phyloP scores from a whole-genome alignment of 2,888 invertebrate species.

The Formica aserva region DNA sequence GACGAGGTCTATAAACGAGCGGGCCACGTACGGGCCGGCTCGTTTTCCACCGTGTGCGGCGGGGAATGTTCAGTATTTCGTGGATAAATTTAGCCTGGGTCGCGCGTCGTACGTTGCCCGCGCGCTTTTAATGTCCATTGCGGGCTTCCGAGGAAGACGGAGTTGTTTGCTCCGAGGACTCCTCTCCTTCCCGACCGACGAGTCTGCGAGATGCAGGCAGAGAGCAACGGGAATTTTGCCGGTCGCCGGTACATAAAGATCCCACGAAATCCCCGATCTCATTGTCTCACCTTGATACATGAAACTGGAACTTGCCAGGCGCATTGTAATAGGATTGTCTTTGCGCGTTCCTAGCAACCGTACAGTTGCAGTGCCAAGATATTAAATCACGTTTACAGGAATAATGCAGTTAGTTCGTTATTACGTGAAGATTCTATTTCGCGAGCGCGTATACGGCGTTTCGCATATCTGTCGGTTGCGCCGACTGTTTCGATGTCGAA shows the following conservation, averaged over 20 bases:
- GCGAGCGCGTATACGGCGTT: constrained; percentile 25
- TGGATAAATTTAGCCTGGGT: constrained; percentile 76
- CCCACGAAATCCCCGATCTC: constrained; percentile 51
- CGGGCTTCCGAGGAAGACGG: constrained; percentile 72
- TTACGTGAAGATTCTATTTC: constrained; percentile 52
- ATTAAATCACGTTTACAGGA: constrained; percentile 56
- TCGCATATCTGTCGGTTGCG: constrained; percentile 21
- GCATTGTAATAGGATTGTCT: constrained; percentile 55
- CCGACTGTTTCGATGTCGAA: constrained; percentile 42
- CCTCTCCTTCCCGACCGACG: not conserved
- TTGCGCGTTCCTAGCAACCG: constrained; percentile 51
- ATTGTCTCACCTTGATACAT: constrained; percentile 54
- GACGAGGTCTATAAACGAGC: constrained; percentile 46
- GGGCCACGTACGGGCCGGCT: constrained; percentile 11
- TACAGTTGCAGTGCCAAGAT: constrained; percentile 53
- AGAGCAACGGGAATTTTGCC: constrained; percentile 48
- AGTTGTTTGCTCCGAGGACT: constrained; percentile 14
- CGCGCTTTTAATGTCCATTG: constrained; percentile 54
- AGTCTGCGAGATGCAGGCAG: constrained; percentile 27
- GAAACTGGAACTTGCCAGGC: constrained; percentile 55
- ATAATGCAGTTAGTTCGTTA: constrained; percentile 57
- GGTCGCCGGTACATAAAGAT: constrained; percentile 42
- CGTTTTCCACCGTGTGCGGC: constrained; percentile 47
- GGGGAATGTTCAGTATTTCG: constrained; percentile 71
- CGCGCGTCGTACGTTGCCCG: constrained; percentile 57